Base-by-base conservation (phyloP, 2,797 vertebrate species). In the Eleutherodactylus coqui region DNA sequence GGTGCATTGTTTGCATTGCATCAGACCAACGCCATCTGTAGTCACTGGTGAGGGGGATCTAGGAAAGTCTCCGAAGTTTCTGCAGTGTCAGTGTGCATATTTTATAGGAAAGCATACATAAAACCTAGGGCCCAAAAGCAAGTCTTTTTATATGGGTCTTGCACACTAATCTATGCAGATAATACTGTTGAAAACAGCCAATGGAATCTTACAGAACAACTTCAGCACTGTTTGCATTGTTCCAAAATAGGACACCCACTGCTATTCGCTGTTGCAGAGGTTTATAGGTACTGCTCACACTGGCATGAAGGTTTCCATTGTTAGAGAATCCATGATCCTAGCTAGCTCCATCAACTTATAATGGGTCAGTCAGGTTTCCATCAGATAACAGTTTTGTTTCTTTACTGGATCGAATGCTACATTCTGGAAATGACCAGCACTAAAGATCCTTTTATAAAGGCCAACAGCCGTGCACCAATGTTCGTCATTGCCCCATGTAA, bases 1-100 rank as follows among this genome's bases (percentile, higher is more conserved):
- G 17, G 21, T 69, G 64, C 64, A 38, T 69, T 69, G 64, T 69
- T 69, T 36, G 34, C 34, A 69, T 38, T 69, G 64, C 64, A 19
- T 24, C 1, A 19, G 34, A 34, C 64, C 64, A 16, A 38, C 34
- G 11, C 64, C 64, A 38, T 69, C 29, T 36, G 21, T 36, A 21
- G 32, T 9, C 17, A 36, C 34, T 69, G 17, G 16, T 38, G 64
- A 17, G 64, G 32, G 34, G 8, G 16, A 9, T 13, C 11, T 62
- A 29, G 27, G n/a, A 62, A 62, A 62, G 11, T 62, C 27, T 8
- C 19, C 24, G 8, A n/a, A n/a, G 2, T 55, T 14, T 64, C 29
- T 64, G 29, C 29, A 64, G 29, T 64, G 27, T 2, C n/a, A 62
- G 10, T 16, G 13, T 32, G 27, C 0, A 24, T 14, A 6, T 16